Evolutionary conservation across 2,888 invertebrate species (phyloP), one percentile per base, ranked within the genome.

Genomic region (Galerucella nymphaeae): DNA sequence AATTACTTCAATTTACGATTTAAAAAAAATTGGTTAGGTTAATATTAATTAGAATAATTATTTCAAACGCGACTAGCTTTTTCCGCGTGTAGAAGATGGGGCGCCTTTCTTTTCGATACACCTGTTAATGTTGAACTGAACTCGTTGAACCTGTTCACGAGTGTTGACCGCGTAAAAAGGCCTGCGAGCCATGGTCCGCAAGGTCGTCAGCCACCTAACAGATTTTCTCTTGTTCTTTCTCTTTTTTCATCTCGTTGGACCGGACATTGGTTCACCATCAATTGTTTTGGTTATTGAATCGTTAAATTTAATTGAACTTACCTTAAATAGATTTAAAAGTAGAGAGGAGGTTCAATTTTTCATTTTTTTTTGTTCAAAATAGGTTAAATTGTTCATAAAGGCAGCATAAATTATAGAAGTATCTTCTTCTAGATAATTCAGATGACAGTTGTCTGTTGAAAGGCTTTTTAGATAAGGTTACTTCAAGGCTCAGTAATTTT

Each of bases 81-180:
- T 62, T 62, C 16, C 23, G 10, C 4, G 61, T 62, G 61, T 62
- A 62, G 11, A 59, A 59, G 14, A 79, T 59, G 9, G 38, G 41
- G 61, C 80, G 74, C 73, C 75, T 71, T 57, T 70, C 61, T 62
- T 63, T 70, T 81, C 79, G 75, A 69, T 82, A 82, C 83, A 83
- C 83, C 83, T 83, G 83, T 82, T 83, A 79, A 81, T 83, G 83
- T 82, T 83, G 80, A 81, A 82, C 82, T 82, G 82, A 82, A 77
- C 73, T 69, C 75, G 77, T 72, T 77, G 80, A 81, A 81, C 83
- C 83, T 82, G 82, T 82, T 83, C 82, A 62, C 61, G 80, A 80
- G 78, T 78, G 74, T 72, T 80, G 80, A 80, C 80, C 80, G 77
- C 78, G 77, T 80, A 78, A 71, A 70, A 63, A 70, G 70, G 70